Evolutionary conservation across 2,797 vertebrate genomes (phyloP), one percentile per base, ranked within the genome.

Genomic region (Cynodonichthys magdalenae): DNA sequence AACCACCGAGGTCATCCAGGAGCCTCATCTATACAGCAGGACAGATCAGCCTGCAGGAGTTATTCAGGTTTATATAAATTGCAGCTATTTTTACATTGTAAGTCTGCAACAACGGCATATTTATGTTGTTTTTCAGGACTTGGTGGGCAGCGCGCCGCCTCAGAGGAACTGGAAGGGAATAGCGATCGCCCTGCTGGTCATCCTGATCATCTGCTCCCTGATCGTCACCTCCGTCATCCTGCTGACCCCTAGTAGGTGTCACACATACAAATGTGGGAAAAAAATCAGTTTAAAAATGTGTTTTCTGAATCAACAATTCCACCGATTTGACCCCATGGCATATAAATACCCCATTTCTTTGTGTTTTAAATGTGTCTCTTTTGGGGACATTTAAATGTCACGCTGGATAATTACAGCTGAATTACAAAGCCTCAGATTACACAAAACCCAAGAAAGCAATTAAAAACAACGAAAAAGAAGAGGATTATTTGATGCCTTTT

Each of bases 141-240:
- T 99, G 89, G 96, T 99, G 89, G 97, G 98, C 31, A 98, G 95
- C 15, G 95, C 95, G 50, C 96, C 96, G 17, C 92, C 96, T 0
- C 97, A 98, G 85, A 95, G 97, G 52, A 99, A 99, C 92, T 99
- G 98, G 98, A 99, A 99, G 77, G 98, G 98, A 53, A 99, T 99
- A 27, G 96, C 96, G 14, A 99, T 99, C 34, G 97, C 98, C 0
- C 92, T 99, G 84, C 95, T 99, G 54, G 97, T 99, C 77, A 99
- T 99, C 83, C 94, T 98, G 55, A 92, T 97, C 85, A 98, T 99
- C 93, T 98, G 96, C 82, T 99, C 97, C 56, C 82, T 99, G 92
- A 99, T 99, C 57, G 96, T 98, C 91, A 99, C 96, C 81, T 97
- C 97, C 0, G 97, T 99, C 84, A 96, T 99, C 77, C 94, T 99